phyloP scores from a whole-genome alignment of 2,888 invertebrate genomes.

The Polyommatus iphigenia region DNA sequence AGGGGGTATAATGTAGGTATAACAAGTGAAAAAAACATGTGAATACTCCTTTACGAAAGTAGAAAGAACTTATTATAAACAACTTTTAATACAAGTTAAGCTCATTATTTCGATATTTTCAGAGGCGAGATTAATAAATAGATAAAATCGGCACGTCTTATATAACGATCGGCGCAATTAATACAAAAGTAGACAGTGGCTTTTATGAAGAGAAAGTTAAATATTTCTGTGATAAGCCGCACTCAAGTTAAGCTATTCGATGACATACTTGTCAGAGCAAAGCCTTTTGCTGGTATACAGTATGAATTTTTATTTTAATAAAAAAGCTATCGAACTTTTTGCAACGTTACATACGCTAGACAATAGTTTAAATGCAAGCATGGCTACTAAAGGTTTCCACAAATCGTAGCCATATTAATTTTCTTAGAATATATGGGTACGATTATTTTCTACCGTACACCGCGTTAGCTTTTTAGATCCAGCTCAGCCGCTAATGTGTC shows the following conservation, averaged over 20 bases:
- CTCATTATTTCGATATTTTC: background rate
- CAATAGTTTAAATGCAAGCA: no score
- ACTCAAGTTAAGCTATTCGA: conserved; percentile 21
- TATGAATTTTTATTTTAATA: no score
- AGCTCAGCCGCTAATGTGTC: no score
- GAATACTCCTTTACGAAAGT: background rate
- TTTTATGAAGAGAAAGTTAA: conserved; percentile 24
- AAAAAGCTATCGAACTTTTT: no score
- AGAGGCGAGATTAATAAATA: background rate
- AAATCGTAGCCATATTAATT: no score
- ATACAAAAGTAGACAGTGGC: background rate
- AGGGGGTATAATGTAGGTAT: no score
- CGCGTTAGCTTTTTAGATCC: no score
- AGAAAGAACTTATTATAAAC: background rate
- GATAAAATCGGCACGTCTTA: conserved; percentile 7
- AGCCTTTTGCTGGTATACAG: conserved; percentile 1
- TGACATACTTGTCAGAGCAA: conserved; percentile 13
- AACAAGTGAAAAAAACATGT: no score
- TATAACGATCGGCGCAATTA: background rate
- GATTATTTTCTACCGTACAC: no score
- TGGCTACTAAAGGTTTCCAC: no score
- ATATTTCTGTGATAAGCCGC: conserved; percentile 16
- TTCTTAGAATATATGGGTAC: no score
- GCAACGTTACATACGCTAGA: no score
- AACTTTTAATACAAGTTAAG: background rate